Base-by-base conservation (phyloP, 2,888 invertebrate species). In the Elegia similella region DNA sequence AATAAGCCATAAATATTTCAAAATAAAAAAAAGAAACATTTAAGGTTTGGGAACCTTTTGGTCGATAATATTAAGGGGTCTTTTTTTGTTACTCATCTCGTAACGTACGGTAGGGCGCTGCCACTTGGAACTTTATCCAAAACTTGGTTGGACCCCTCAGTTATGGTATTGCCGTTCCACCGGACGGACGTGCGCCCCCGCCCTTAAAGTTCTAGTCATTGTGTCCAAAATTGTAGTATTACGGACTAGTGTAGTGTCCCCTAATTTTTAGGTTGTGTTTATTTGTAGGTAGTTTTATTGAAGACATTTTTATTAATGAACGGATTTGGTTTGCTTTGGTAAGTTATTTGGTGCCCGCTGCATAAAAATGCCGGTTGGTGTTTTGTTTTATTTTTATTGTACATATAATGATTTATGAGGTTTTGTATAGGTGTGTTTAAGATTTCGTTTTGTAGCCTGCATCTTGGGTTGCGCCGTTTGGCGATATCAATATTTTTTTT, bases 41-140 rank as follows among this genome's bases (percentile, higher is more conserved):
- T 68, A n/a, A 73, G 76, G 73, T 83, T 89, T 89, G 89, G 76
- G 88, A 88, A 82, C 74, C 85, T 65, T 57, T 69, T 67, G 69
- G 69, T 65, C 81, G 73, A 84, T 84, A 87, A 87, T 86, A 88
- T 90, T 87, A 87, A 88, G 89, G 88, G 89, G 88, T 88, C 83
- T 84, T 84, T 90, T 88, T 91, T 91, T 89, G 88, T 88, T 84
- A 85, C 82, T 84, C 88, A 88, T 91, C 89, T 90, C 89, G 88
- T 86, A 88, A 83, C 86, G 89, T 87, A 88, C 53, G 34, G 42
- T 38, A 87, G 88, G 86, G 86, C 83, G 87, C 85, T 84, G 84
- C 78, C 76, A 75, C 80, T 81, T 84, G 42, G 48, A 48, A 48
- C 42, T 80, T 85, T 88, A 87, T 82, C 80, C 73, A 84, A 86